These are phyloP conservation scores for Chloroclysta siterata DNA, from an alignment of 2,888 invertebrate genomes.

Conservation along the genomic window DNA sequence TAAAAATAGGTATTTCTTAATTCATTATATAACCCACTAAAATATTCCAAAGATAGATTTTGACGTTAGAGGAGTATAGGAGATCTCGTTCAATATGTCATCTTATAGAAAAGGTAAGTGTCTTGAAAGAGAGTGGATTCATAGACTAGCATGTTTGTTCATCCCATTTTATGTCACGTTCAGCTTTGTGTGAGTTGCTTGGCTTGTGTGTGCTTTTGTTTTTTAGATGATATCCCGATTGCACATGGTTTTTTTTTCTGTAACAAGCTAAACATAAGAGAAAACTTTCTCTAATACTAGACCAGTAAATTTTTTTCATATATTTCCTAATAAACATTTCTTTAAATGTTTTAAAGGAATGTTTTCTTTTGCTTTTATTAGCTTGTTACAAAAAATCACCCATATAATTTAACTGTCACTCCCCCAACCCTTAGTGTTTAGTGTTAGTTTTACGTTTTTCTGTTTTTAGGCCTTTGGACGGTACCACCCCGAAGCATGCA, in stretches of 20 bases:
- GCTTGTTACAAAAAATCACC: constrained; percentile 52
- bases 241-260: constrained; percentile 41
- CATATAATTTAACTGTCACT: constrained; percentile 39
- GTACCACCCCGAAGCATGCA: constrained; percentile 83
- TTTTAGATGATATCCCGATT: constrained; percentile 29
- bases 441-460: constrained; percentile 81
- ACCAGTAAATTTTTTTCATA: too few relatives aligned
- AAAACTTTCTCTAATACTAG: not conserved
- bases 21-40: not conserved
- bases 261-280: constrained; percentile 20
- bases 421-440: constrained; percentile 60
- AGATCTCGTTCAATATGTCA: not conserved
- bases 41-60: not conserved
- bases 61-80: not conserved
- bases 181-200: constrained; percentile 44
- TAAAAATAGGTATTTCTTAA: not conserved
- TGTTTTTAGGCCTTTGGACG: constrained; percentile 88
- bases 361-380: not conserved
- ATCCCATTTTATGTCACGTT: constrained; percentile 5
- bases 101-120: constrained; percentile 6
- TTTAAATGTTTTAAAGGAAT: too few relatives aligned
- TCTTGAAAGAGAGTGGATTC: not conserved
- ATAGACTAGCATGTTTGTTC: constrained; percentile 3
- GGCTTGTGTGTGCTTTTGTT: constrained; percentile 48
- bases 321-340: too few relatives aligned